Percentiles rank a stretch among this genome's conserved stretches.
Evolutionary conservation across 1,140 invertebrate genomes (phyloP).

Genomic region (Acromyrmex charruanus): DNA sequence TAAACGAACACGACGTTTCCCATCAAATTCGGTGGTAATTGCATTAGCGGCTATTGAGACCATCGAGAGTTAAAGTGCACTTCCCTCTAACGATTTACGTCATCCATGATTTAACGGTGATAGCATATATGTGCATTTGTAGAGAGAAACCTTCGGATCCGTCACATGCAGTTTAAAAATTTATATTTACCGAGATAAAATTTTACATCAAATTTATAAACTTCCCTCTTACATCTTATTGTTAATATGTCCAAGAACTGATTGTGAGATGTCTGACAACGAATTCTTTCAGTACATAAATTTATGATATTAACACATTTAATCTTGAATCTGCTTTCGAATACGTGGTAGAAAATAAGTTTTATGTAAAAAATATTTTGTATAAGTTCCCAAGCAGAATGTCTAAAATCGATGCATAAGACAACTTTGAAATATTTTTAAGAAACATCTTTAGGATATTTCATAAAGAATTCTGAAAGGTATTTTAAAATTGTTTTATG

Average conservation of each 20-base stretch:
- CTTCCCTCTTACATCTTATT: background rate
- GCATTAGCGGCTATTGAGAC: constrained; percentile 58
- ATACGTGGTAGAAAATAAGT: background rate
- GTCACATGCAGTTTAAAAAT: background rate
- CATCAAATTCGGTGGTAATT: constrained; percentile 64
- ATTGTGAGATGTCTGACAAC: background rate
- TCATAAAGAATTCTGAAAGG: no score
- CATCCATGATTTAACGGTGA: constrained; percentile 66
- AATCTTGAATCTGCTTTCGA: background rate
- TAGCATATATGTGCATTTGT: constrained; percentile 1
- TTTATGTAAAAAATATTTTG: background rate
- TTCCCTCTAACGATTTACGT: constrained; percentile 64
- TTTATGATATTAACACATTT: background rate
- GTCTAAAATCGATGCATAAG: no score
- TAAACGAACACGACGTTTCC: constrained; percentile 26
- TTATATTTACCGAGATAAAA: background rate
- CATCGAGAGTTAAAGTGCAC: constrained; percentile 65
- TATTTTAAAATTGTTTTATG: no score
- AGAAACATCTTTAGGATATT: no score
- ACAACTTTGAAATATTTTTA: no score
- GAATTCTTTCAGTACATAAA: background rate
- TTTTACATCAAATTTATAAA: background rate
- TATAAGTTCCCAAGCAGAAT: no score
- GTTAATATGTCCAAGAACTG: background rate
- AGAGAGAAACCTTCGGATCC: background rate